Base-by-base conservation (phyloP, 2,113 vertebrate genomes). In the Nothocercus julius region DNA sequence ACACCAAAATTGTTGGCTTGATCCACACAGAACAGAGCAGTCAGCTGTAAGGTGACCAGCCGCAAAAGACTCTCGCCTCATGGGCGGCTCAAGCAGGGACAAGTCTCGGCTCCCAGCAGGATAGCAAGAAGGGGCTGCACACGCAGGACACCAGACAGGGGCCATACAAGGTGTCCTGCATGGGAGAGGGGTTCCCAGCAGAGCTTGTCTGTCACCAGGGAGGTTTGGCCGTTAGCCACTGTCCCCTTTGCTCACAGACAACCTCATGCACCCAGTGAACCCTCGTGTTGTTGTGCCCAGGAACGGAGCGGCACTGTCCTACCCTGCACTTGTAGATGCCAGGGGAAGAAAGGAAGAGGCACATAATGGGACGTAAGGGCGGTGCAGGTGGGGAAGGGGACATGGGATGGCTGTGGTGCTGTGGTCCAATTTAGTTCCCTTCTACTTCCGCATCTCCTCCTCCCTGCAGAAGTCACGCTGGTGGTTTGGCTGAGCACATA, bases 121-220 rank as follows among this genome's bases (percentile, higher is more conserved):
- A 30, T 15, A 30, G 54, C 54, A 56, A 10, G 15, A 56, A 56
- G 54, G 54, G 24, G 28, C 28, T 30, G 15, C 15, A 30, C 54
- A 30, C 30, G 36, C 7, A 2, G 32, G 4, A 17, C 42, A 42
- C 3, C 0, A 0, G 28, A 3, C 11, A 17, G 15, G 69, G 18
- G 44, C 11, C 7, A 9, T 45, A 18, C 59, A 32, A 38, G 4
- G 3, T 56, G 62, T 84, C 36, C 58, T 40, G 27, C 62, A 49
- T 2, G 32, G 25, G 36, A 66, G 59, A 27, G 69, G 0, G 0
- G 62, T 9, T 56, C 34, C 69, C 79, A 44, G 32, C 49, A 87
- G 69, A 87, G 61, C 36, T 75, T 22, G 9, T 1, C 38, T 40
- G 53, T 22, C 34, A 58, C 54, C 56, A 19, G 36, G 56, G 69